Percentiles rank a stretch among this genome's conserved stretches.
phyloP scores from a whole-genome alignment of 2,888 invertebrate species.

The Frankliniella intonsa region DNA sequence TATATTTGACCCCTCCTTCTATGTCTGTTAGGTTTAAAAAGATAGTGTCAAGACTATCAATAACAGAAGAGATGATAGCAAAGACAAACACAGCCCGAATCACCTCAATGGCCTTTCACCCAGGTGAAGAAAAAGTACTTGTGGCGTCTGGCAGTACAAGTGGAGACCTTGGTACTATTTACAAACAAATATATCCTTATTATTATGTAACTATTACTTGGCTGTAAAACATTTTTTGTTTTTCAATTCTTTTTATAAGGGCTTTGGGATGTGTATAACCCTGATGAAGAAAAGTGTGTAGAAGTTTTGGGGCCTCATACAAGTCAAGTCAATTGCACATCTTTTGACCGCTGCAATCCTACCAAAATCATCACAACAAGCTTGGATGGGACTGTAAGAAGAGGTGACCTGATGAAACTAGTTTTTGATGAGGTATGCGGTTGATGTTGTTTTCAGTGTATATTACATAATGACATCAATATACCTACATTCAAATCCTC shows the following conservation, averaged over 20 bases:
- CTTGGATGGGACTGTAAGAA: constrained; percentile 47
- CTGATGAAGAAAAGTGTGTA: constrained; percentile 40
- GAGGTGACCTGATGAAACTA: constrained; percentile 44
- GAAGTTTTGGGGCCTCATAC: constrained; percentile 43
- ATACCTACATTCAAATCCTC: neutral
- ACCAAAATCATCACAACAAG: constrained; percentile 41
- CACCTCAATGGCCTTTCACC: constrained; percentile 46
- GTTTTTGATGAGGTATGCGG: constrained; percentile 44
- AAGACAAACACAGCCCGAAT: constrained; percentile 45
- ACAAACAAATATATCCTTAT: constrained; percentile 1
- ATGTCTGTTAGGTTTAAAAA: neutral
- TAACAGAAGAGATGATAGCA: constrained; percentile 33
- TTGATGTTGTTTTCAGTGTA: constrained; percentile 23
- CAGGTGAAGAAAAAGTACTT: constrained; percentile 42
- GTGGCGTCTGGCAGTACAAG: constrained; percentile 45
- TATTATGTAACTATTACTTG: constrained; percentile 20
- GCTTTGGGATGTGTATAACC: constrained; percentile 37
- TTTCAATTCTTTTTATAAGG: constrained; percentile 35
- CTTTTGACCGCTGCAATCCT: constrained; percentile 41
- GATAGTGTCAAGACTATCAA: neutral
- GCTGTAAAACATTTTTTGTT: neutral
- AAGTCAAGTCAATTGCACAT: constrained; percentile 44
- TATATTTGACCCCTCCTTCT: neutral
- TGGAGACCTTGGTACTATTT: constrained; percentile 43
- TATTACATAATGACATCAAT: neutral